Conservation (phyloP, 2,888 invertebrate genomes). For the Microdon myrmicae region DNA sequence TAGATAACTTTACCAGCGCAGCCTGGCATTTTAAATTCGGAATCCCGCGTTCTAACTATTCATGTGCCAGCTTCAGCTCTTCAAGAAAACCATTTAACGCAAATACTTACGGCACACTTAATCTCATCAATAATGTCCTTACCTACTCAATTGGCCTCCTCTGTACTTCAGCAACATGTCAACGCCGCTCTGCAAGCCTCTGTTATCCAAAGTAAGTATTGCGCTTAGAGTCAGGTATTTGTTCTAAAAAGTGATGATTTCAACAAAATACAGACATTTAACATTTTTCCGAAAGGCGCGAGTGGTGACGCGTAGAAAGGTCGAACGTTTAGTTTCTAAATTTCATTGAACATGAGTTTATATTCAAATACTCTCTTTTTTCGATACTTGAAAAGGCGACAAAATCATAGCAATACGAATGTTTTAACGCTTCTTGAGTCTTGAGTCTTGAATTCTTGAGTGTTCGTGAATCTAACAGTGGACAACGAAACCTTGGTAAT, state of each 20-base stretch:
- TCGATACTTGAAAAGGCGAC: not conserved
- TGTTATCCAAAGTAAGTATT: conserved; percentile 64
- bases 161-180: conserved; percentile 88
- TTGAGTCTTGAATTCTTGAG: too few species aligned
- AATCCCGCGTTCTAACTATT: conserved; percentile 81
- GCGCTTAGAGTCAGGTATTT: too few species aligned
- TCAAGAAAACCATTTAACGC: conserved; percentile 75
- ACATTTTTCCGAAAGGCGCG: not conserved
- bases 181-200: conserved; percentile 78
- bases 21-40: conserved; percentile 76
- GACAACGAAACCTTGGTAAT: too few species aligned
- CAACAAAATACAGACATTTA: too few species aligned
- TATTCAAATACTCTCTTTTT: not conserved
- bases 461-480: too few species aligned
- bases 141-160: conserved; percentile 82
- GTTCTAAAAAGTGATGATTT: not conserved
- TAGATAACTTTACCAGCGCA: conserved; percentile 86
- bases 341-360: not conserved
- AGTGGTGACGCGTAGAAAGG: not conserved
- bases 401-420: too few species aligned
- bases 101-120: conserved; percentile 84
- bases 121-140: conserved; percentile 90
- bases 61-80: conserved; percentile 89
- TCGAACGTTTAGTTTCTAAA: not conserved
- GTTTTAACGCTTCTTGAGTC: too few species aligned